Base-by-base conservation (phyloP, 2,888 invertebrate species). In the Tortricodes alternella region DNA sequence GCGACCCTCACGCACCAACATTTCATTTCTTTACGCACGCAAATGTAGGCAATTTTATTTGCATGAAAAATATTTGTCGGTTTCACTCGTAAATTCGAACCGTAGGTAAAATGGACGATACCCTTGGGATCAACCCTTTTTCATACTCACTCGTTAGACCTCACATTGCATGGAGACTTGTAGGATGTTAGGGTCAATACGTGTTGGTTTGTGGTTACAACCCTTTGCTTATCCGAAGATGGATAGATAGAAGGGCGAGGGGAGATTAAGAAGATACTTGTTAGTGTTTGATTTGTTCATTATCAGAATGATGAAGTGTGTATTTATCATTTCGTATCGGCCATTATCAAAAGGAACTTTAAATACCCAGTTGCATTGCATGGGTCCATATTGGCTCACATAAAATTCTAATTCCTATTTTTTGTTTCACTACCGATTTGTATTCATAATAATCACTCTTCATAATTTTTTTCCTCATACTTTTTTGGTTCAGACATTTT, bases 41-140 rank as follows among this genome's bases (percentile, higher is more conserved):
- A 46, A 56, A 56, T 52, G 48, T 37, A 48, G 52, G 56, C 62
- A 65, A 64, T 64, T 69, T 66, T 72, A 70, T 72, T 74, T 69
- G 65, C 66, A 69, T 71, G 66, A 66, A 70, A 70, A 72, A 73
- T 72, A 63, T 62, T 63, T 59, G 63, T 52, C 35, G 53, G 24
- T 56, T 46, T 48, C 55, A 15, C 46, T 56, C 67, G 62, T 62
- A 62, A 65, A 60, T 61, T 60, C 58, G 49, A 44, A 50, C 61
- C 62, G 61, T 59, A 53, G 62, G 62, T 58, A 44, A 58, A 62
- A 66, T 57, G 56, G 53, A 73, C 60, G 65, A 61, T 60, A 51
- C 73, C 65, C 69, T 24, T 41, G 77, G 69, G 74, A 66, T 32
- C 58, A 58, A 68, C 68, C 68, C 70, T 70, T 66, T 56, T 49